phyloP scores from a whole-genome alignment of 1,140 invertebrate genomes.

The Phthorimaea operculella region DNA sequence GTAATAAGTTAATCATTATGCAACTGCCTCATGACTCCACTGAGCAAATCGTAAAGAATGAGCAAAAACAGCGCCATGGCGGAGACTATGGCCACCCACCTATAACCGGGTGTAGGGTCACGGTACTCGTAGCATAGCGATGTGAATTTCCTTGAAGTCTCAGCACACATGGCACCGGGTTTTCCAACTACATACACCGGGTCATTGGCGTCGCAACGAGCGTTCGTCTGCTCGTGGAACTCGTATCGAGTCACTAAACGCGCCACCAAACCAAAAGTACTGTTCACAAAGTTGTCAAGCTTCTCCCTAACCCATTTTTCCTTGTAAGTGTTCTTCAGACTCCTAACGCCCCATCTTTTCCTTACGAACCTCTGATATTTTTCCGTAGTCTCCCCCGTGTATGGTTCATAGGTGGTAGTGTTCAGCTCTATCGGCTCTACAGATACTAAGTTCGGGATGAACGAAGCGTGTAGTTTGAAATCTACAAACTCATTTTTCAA shows the following conservation, averaged over 20 bases:
- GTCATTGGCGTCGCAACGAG: slow-evolving; percentile 39
- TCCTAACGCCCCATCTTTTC: slow-evolving; percentile 19
- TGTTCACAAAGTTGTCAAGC: slow-evolving; percentile 26
- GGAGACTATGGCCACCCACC: slow-evolving; percentile 43
- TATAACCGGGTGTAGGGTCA: slow-evolving; percentile 47
- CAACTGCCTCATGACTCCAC: slow-evolving; percentile 32
- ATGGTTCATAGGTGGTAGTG: not conserved
- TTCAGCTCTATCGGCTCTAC: not conserved
- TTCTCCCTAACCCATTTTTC: slow-evolving; percentile 29
- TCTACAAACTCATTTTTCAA: not conserved
- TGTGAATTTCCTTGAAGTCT: slow-evolving; percentile 35
- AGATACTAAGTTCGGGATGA: not conserved
- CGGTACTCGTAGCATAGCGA: slow-evolving; percentile 45
- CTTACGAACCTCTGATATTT: not conserved
- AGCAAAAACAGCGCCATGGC: slow-evolving; percentile 47
- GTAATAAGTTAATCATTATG: too few species aligned
- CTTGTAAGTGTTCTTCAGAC: slow-evolving; percentile 32
- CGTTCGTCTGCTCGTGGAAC: slow-evolving; percentile 35
- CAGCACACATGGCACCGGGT: slow-evolving; percentile 41
- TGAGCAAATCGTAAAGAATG: slow-evolving; percentile 55
- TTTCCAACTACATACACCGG: slow-evolving; percentile 36
- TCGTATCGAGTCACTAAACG: slow-evolving; percentile 42
- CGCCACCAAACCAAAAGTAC: slow-evolving; percentile 36
- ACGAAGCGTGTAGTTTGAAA: not conserved
- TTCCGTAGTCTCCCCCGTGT: too few species aligned